These are phyloP conservation scores for Panagrolaimus sp. DNA, from an alignment of 1,140 invertebrate species.

Conservation along the genomic window DNA sequence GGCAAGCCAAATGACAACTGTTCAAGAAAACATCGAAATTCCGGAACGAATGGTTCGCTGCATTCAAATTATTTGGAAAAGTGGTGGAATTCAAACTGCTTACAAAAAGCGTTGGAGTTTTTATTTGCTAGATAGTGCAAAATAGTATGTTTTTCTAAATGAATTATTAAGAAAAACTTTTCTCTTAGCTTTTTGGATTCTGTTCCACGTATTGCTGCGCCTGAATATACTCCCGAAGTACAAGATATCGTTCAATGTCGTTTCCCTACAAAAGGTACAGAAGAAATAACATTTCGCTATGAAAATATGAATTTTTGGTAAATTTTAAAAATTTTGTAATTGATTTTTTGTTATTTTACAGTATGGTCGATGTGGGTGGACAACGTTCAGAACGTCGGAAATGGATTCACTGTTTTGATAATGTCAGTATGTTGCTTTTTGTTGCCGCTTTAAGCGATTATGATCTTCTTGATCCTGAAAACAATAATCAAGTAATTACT, in stretches of 20 bases:
- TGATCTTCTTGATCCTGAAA: slow-evolving; percentile 1
- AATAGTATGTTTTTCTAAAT: slow-evolving; percentile 1
- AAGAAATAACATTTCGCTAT: slow-evolving; percentile 78
- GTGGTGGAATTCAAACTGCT: slow-evolving; percentile 10
- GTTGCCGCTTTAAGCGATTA: slow-evolving; percentile 8
- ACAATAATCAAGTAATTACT: not conserved
- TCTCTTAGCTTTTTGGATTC: not conserved
- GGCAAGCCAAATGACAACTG: too few relatives aligned
- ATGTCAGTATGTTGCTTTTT: slow-evolving; percentile 6
- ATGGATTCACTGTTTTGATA: slow-evolving; percentile 61
- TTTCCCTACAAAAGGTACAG: slow-evolving; percentile 85
- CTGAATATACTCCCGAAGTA: not conserved
- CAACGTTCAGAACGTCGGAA: slow-evolving; percentile 63
- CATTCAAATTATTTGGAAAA: slow-evolving; percentile 13
- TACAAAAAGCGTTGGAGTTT: slow-evolving; percentile 11
- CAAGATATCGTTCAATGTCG: slow-evolving; percentile 59
- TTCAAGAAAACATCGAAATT: too few relatives aligned
- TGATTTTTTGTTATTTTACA: not conserved
- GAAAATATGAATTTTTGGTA: slow-evolving; percentile 28
- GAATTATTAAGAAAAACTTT: not conserved
- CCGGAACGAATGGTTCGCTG: not conserved
- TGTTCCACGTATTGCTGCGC: not conserved
- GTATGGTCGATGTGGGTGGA: slow-evolving; percentile 58
- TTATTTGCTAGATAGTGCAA: slow-evolving; percentile 11
- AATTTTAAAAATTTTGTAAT: too few relatives aligned